Evolutionary conservation across 1,140 invertebrate genomes (phyloP).

Genomic region (Oppia nitens): DNA sequence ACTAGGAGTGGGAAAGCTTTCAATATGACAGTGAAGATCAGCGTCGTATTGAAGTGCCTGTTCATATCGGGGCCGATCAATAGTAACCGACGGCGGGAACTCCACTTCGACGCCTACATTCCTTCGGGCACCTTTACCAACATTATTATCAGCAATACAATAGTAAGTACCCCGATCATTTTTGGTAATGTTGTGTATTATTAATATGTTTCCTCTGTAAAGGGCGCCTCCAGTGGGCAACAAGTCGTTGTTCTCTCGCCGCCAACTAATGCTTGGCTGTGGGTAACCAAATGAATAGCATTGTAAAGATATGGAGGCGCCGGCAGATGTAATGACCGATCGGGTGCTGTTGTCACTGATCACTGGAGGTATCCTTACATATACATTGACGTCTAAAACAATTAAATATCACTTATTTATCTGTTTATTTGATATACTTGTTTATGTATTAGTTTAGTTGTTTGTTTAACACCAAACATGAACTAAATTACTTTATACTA

Average conservation of each 20-base stretch:
- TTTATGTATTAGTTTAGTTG: no score
- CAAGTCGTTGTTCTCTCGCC: constrained; percentile 78
- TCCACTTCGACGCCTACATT: constrained; percentile 80
- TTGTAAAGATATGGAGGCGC: constrained; percentile 57
- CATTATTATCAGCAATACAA: constrained; percentile 80
- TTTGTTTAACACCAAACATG: no score
- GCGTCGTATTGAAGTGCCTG: constrained; percentile 80
- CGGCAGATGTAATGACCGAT: constrained; percentile 21
- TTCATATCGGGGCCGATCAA: constrained; percentile 46
- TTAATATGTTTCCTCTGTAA: constrained; percentile 53
- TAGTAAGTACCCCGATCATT: constrained; percentile 82
- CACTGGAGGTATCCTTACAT: constrained; percentile 47
- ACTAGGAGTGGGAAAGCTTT: constrained; percentile 77
- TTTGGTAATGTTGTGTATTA: constrained; percentile 41
- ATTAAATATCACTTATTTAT: no score
- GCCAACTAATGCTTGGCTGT: constrained; percentile 65
- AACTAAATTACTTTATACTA: no score
- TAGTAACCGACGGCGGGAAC: constrained; percentile 56
- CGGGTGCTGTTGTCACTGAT: constrained; percentile 79
- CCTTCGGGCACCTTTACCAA: constrained; percentile 61
- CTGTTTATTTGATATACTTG: no score
- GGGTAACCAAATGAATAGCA: constrained; percentile 59
- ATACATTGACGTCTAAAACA: constrained; percentile 13
- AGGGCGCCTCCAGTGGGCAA: constrained; percentile 51
- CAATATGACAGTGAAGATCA: constrained; percentile 77